Conservation (phyloP, 37 sponge, comb jelly and placozoan genomes). For the Geodia barretti region DNA sequence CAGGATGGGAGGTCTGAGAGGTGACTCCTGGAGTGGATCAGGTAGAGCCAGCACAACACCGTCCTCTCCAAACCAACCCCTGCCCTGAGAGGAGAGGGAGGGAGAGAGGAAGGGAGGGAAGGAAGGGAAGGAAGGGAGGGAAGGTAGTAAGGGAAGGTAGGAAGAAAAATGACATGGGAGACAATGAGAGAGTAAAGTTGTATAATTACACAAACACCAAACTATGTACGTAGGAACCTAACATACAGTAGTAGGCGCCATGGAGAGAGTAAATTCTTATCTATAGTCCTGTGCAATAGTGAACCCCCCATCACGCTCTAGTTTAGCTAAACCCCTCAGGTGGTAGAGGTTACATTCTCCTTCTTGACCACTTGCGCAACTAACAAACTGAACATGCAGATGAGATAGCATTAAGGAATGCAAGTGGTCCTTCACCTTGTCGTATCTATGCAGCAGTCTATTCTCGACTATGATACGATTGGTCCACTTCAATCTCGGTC, state of each 20-base stretch:
- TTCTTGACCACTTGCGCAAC: neutral
- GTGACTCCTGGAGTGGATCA: slow-evolving; percentile 39
- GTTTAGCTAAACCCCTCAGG: no score
- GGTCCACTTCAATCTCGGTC: slow-evolving; percentile 66
- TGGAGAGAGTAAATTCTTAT: no score
- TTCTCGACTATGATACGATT: slow-evolving; percentile 76
- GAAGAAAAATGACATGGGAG: no score
- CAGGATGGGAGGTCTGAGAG: slow-evolving; percentile 31
- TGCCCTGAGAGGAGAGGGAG: slow-evolving; percentile 39
- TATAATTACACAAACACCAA: no score
- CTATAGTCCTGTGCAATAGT: no score
- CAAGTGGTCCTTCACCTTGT: slow-evolving; percentile 32
- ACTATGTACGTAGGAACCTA: no score
- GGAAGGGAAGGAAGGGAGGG: no score
- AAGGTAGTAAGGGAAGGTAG: no score
- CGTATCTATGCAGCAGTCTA: slow-evolving; percentile 56
- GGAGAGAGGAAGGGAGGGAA: neutral
- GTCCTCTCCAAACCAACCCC: slow-evolving; percentile 88
- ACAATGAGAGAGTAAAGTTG: no score
- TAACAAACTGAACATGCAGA: neutral
- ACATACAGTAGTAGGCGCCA: no score
- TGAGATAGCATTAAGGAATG: neutral
- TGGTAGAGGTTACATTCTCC: no score
- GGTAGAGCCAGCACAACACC: slow-evolving; percentile 58
- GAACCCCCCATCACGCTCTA: no score